Evolutionary conservation across 2,113 vertebrate genomes (phyloP), one percentile per base, ranked within the genome.

Genomic region (Monopterus albus): DNA sequence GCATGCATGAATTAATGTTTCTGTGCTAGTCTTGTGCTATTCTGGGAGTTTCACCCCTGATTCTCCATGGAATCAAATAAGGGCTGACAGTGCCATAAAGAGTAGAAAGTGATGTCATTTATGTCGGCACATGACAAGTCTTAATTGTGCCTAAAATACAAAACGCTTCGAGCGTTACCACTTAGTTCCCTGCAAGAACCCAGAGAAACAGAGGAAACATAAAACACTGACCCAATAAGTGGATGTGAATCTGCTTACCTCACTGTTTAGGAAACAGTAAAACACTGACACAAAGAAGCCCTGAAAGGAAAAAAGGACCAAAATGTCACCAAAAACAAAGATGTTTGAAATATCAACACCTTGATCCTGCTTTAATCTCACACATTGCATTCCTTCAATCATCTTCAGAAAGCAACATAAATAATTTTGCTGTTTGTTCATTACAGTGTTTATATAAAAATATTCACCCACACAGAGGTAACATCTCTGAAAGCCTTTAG

Each of bases 241-340:
- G 29, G 56, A 64, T n/a, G 68, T 28, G 61, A 46, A 68, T 15
- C 18, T 70, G 56, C 95, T 95, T 87, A 98, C 96, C 95, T 97
- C 95, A 0, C 95, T 96, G 88, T 97, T 98, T 84, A 97, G 86
- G 91, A 96, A 96, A 88, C 95, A 96, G 92, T 97, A 97, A 91
- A 96, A 96, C 46, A 97, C 95, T 0, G 95, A 97, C 43, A 96
- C 96, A 0, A 98, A 96, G 93, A 97, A 98, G 39, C 96, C 95
- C 96, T 97, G 72, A 87, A 73, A 56, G 23, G 47, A 64, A 50
- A 35, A 49, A 33, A 75, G 55, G 40, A 40, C 75, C 31, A 70
- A 64, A 77, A 45, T 49, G 46, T 70, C 39, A 38, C 50, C 23
- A 76, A 21, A 26, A 14, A 33, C 33, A 28, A 60, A n/a, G 42